These are phyloP conservation scores for Planiliza haematocheilus DNA, from an alignment of 2,113 vertebrate species.

Conservation along the genomic window DNA sequence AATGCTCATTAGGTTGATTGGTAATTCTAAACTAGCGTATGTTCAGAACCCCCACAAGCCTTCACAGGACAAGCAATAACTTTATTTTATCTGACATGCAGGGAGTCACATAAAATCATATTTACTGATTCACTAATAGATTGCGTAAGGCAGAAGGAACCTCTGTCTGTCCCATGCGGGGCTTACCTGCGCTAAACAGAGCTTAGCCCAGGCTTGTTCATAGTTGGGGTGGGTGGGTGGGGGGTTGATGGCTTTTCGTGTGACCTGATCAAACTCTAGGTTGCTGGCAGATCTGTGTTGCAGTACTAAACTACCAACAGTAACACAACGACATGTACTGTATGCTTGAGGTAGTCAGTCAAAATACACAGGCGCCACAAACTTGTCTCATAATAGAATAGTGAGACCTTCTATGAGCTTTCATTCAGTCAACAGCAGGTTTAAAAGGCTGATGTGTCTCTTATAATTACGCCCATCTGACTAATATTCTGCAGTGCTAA, in stretches of 20 bases:
- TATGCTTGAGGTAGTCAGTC: not conserved
- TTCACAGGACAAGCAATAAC: too few species aligned
- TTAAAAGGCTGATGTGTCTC: not conserved
- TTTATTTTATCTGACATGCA: slow-evolving; percentile 42
- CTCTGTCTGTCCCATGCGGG: slow-evolving; percentile 61
- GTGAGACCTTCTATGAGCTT: not conserved
- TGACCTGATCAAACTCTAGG: slow-evolving; percentile 36
- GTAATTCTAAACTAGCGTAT: too few species aligned
- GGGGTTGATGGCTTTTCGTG: slow-evolving; percentile 8
- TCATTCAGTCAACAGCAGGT: not conserved
- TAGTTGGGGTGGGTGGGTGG: not conserved
- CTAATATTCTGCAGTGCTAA: too few species aligned
- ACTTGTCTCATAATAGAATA: too few species aligned
- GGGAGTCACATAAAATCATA: slow-evolving; percentile 44
- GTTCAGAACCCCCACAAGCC: too few species aligned
- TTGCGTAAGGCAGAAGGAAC: slow-evolving; percentile 63
- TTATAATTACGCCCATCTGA: too few species aligned
- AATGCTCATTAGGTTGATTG: slow-evolving; percentile 40
- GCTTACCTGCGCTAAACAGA: slow-evolving; percentile 28
- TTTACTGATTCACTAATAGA: slow-evolving; percentile 43
- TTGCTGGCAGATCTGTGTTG: not conserved
- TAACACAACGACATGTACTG: not conserved
- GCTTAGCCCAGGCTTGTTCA: slow-evolving; percentile 19
- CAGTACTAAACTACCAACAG: slow-evolving; percentile 12
- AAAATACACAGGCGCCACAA: not conserved